Percentiles rank a stretch among this genome's conserved stretches.
Conservation (phyloP, 2,797 vertebrate genomes). For the Mallotus villosus region DNA sequence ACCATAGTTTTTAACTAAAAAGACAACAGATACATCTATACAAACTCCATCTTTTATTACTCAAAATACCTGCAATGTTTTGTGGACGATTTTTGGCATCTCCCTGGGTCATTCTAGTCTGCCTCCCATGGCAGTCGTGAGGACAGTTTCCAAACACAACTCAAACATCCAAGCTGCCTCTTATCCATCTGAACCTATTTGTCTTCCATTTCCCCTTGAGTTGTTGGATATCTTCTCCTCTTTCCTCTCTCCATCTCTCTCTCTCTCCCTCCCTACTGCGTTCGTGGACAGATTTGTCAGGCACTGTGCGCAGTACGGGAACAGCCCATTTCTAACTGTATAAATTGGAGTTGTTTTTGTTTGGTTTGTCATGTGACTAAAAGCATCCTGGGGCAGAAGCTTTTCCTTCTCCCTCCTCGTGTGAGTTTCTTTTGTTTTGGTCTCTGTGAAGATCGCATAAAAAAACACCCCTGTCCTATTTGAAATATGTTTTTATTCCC, state of each 20-base stretch:
- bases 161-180: slow-evolving; percentile 43
- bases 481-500: too few relatives aligned
- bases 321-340: slow-evolving; percentile 10
- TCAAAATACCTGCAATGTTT: slow-evolving; percentile 39
- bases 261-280: slow-evolving; percentile 5
- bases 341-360: slow-evolving; percentile 1
- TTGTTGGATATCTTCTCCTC: slow-evolving; percentile 10
- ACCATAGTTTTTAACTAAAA: slow-evolving; percentile 35
- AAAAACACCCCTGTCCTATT: not conserved
- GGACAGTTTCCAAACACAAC: not conserved
- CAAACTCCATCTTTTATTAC: slow-evolving; percentile 28
- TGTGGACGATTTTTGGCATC: slow-evolving; percentile 27
- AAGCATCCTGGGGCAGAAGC: slow-evolving; percentile 19
- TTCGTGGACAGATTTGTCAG: slow-evolving; percentile 10
- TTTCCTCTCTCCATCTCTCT: not conserved
- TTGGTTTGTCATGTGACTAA: slow-evolving; percentile 6
- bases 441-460: not conserved
- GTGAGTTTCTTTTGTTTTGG: too few relatives aligned
- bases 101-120: not conserved
- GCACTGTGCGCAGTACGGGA: not conserved
- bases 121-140: not conserved
- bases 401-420: slow-evolving; percentile 19
- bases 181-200: slow-evolving; percentile 18
- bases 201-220: slow-evolving; percentile 26
- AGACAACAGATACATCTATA: slow-evolving; percentile 43